These are phyloP conservation scores for Eledone cirrhosa DNA, from an alignment of 2,888 invertebrate species.

Conservation along the genomic window DNA sequence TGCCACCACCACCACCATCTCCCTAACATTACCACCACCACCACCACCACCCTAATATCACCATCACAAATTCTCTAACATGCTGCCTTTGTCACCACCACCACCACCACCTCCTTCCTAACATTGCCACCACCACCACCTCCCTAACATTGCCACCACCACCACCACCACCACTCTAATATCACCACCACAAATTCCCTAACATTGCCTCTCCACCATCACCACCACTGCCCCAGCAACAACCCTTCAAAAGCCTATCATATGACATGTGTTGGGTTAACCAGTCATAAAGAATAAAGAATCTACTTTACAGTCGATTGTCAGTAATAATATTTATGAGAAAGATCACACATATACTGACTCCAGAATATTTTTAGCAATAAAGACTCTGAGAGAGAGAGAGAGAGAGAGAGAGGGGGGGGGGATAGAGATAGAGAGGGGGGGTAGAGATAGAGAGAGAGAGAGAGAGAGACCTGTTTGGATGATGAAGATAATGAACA, in stretches of 20 bases:
- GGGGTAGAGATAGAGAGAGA: slow-evolving; percentile 11
- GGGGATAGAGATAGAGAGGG: slow-evolving; percentile 11
- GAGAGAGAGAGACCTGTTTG: slow-evolving; percentile 12
- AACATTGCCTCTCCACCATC: background rate
- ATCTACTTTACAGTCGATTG: slow-evolving; percentile 29
- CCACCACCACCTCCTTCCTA: background rate
- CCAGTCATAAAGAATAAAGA: no score
- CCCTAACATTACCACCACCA: no score
- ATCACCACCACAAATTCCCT: background rate
- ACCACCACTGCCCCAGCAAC: background rate
- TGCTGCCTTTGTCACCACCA: background rate
- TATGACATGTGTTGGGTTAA: no score
- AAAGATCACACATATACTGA: slow-evolving; percentile 7
- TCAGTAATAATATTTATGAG: slow-evolving; percentile 31
- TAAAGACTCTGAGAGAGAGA: background rate
- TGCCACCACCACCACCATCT: no score
- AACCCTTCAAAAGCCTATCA: background rate
- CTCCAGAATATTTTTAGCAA: background rate
- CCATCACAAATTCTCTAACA: no score
- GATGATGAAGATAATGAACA: background rate
- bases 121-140: background rate
- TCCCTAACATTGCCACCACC: background rate
- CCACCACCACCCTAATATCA: no score
- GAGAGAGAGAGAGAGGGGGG: background rate
- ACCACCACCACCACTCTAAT: background rate